These are phyloP conservation scores for Lepidurus packardi DNA, from an alignment of 1,140 invertebrate species.

Conservation along the genomic window DNA sequence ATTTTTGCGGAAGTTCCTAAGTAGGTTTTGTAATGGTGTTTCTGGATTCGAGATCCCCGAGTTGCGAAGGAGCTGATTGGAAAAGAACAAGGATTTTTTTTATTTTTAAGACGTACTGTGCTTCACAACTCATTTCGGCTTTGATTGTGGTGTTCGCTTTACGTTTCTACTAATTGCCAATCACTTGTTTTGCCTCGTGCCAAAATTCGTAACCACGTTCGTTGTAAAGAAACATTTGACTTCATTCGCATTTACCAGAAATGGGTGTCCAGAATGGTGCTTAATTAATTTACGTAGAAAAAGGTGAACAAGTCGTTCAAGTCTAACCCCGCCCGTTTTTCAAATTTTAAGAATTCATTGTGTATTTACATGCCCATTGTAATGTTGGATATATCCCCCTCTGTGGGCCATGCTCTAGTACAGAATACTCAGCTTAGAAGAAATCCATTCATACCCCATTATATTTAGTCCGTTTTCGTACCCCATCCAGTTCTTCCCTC, in stretches of 20 bases:
- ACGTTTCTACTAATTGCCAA: neutral
- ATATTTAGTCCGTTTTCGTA: neutral
- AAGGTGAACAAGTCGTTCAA: neutral
- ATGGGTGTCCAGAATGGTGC: constrained; percentile 9
- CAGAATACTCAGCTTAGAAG: neutral
- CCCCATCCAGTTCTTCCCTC: neutral
- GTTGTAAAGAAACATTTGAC: neutral
- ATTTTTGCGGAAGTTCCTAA: constrained; percentile 8
- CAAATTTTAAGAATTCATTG: neutral
- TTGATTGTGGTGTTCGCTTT: constrained; percentile 19
- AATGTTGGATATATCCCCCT: neutral
- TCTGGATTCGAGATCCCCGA: neutral
- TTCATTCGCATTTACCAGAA: constrained; percentile 4
- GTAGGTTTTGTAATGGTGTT: neutral
- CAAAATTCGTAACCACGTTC: constrained; percentile 2
- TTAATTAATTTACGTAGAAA: neutral
- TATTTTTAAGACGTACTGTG: neutral
- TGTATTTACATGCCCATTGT: neutral
- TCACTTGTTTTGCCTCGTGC: neutral
- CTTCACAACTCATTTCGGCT: neutral
- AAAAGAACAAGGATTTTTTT: neutral
- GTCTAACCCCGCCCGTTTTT: neutral
- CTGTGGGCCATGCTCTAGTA: constrained; percentile 7
- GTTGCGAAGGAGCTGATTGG: neutral
- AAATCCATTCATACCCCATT: neutral